Percentiles rank a stretch among this genome's conserved stretches.
phyloP scores from a whole-genome alignment of 23 tunicate species.

The Trididemnum miniatum region DNA sequence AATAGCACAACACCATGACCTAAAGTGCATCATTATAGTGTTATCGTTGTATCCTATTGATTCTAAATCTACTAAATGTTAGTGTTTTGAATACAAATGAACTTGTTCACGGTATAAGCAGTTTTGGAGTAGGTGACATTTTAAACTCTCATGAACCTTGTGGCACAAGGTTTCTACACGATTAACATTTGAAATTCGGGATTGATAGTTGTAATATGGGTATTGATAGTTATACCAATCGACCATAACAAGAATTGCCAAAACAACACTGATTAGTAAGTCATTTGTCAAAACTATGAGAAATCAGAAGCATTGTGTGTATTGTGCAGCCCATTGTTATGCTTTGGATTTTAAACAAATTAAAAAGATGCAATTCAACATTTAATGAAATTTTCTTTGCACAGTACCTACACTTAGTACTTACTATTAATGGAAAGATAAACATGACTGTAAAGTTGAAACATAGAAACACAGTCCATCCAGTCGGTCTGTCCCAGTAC shows the following conservation, averaged over 20 bases:
- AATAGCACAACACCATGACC: slow-evolving; percentile 63
- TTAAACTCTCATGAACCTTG: too few relatives aligned
- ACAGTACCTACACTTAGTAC: too few relatives aligned
- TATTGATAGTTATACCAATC: too few relatives aligned
- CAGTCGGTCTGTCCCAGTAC: slow-evolving; percentile 31
- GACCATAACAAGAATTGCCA: background rate
- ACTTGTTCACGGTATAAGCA: background rate
- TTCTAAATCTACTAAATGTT: background rate
- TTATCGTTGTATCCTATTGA: too few relatives aligned
- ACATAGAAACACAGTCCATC: slow-evolving; percentile 35
- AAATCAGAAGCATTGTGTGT: background rate
- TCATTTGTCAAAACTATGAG: background rate
- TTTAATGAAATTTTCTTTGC: too few relatives aligned
- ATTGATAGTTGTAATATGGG: too few relatives aligned
- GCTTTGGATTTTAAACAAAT: too few relatives aligned
- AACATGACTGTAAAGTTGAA: slow-evolving; percentile 71
- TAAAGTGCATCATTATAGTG: background rate
- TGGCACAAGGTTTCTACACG: too few relatives aligned
- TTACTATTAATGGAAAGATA: slow-evolving; percentile 55
- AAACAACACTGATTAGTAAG: too few relatives aligned
- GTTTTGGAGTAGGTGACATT: too few relatives aligned
- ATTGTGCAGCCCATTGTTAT: too few relatives aligned
- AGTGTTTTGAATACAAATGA: background rate
- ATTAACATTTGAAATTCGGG: too few relatives aligned
- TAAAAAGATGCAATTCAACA: background rate